Evolutionary conservation across 2,888 invertebrate species (phyloP).

Genomic region (Mactromeris polynyma): DNA sequence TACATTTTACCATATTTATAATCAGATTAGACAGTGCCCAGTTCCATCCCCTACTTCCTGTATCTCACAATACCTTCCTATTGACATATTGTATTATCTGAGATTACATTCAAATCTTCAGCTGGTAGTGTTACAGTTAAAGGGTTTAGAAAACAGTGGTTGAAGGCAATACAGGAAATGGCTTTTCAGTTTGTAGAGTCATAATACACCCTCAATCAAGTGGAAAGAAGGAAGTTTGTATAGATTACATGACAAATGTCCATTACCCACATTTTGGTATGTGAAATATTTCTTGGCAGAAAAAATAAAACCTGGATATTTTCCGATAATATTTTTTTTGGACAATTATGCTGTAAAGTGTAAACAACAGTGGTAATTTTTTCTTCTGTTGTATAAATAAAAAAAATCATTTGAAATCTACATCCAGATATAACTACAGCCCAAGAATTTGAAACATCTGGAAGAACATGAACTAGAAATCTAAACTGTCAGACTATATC

Average conservation of each 20-base stretch:
- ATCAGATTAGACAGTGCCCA: slow-evolving; percentile 25
- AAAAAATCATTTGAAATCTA: neutral
- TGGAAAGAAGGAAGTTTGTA: neutral
- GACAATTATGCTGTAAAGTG: too few species aligned
- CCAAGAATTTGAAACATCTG: neutral
- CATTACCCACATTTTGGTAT: neutral
- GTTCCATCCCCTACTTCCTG: slow-evolving; percentile 35
- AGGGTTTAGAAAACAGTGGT: neutral
- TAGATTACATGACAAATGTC: neutral
- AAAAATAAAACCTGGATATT: neutral
- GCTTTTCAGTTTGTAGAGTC: neutral
- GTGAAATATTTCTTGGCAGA: neutral
- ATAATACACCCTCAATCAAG: neutral
- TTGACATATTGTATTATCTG: slow-evolving; percentile 34
- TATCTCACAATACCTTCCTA: slow-evolving; percentile 27
- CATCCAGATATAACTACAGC: neutral
- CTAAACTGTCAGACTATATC: neutral
- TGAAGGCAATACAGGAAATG: neutral
- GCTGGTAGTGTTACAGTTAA: neutral
- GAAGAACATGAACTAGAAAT: neutral
- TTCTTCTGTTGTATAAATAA: neutral
- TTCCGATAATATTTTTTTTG: too few species aligned
- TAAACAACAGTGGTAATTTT: neutral
- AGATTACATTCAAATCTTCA: slow-evolving; percentile 4
- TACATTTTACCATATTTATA: slow-evolving; percentile 9